Evolutionary conservation across 2,797 vertebrate species (phyloP).

Genomic region (Tauraco hartlaubi): DNA sequence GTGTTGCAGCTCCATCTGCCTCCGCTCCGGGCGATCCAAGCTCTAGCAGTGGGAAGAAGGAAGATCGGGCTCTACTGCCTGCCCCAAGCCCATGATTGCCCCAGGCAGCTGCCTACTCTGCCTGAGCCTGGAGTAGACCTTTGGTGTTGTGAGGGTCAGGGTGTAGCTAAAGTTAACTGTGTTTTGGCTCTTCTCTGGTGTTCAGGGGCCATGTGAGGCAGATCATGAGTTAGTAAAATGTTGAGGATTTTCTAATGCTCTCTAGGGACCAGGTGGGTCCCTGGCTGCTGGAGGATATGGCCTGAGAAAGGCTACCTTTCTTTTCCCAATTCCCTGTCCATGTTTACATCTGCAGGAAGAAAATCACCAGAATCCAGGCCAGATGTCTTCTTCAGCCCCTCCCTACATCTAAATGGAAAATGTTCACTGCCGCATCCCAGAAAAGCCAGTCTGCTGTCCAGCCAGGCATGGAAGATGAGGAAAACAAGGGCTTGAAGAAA

Average conservation of each 20-base stretch:
- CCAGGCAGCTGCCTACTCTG: background rate
- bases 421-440: background rate
- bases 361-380: background rate
- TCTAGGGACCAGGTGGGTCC: constrained; percentile 42
- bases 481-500: background rate
- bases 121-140: background rate
- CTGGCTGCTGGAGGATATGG: constrained; percentile 24
- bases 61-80: background rate
- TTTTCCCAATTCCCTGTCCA: background rate
- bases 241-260: constrained; percentile 1
- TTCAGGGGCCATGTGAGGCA: background rate
- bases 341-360: background rate
- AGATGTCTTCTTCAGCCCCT: constrained; percentile 30
- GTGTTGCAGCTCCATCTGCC: accelerated
- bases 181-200: background rate
- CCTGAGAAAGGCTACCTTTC: constrained; percentile 21
- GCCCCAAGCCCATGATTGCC: background rate
- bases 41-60: background rate
- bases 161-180: background rate
- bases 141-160: background rate
- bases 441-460: background rate
- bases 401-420: constrained; percentile 4
- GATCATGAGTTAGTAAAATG: background rate
- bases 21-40: background rate
- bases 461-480: background rate